A percentile compares a stretch with the other conserved stretches of the same genome.
Evolutionary conservation across 1,140 invertebrate species (phyloP).

Genomic region (Manduca sexta): DNA sequence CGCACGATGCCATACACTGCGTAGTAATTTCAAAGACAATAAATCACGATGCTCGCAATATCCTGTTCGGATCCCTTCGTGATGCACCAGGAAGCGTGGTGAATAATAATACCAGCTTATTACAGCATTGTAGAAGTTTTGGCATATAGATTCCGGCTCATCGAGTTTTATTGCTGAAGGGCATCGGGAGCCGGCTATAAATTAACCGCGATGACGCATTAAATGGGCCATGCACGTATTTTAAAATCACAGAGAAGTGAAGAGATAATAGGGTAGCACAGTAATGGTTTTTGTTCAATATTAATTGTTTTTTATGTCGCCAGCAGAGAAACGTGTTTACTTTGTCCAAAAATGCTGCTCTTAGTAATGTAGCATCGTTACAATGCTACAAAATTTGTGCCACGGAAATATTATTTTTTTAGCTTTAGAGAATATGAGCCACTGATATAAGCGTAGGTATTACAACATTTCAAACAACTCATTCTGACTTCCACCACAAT

Average conservation of each 20-base stretch:
- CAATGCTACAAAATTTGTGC: too few species aligned
- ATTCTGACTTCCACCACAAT: too few species aligned
- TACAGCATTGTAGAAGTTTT: slow-evolving; percentile 38
- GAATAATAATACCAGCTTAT: slow-evolving; percentile 34
- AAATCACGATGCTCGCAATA: too few species aligned
- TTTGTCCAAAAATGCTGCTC: too few species aligned
- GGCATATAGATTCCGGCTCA: slow-evolving; percentile 57
- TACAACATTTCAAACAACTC: too few species aligned
- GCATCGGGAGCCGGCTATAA: slow-evolving; percentile 38
- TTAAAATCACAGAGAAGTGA: slow-evolving; percentile 27
- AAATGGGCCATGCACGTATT: slow-evolving; percentile 45
- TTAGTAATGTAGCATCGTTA: too few species aligned
- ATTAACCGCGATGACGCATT: slow-evolving; percentile 55
- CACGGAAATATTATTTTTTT: too few species aligned
- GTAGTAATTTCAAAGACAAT: too few species aligned
- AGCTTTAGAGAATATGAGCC: too few species aligned
- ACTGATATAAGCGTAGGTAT: too few species aligned
- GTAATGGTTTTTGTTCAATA: background rate
- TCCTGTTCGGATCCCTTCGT: slow-evolving; percentile 7
- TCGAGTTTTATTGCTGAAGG: slow-evolving; percentile 56
- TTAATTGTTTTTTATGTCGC: background rate
- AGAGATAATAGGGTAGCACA: background rate
- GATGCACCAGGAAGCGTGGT: slow-evolving; percentile 19
- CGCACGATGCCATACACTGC: too few species aligned
- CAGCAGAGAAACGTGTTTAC: too few species aligned